These are phyloP conservation scores for Brachyhypopomus gauderio DNA, from an alignment of 2,113 vertebrate species.

Conservation along the genomic window DNA sequence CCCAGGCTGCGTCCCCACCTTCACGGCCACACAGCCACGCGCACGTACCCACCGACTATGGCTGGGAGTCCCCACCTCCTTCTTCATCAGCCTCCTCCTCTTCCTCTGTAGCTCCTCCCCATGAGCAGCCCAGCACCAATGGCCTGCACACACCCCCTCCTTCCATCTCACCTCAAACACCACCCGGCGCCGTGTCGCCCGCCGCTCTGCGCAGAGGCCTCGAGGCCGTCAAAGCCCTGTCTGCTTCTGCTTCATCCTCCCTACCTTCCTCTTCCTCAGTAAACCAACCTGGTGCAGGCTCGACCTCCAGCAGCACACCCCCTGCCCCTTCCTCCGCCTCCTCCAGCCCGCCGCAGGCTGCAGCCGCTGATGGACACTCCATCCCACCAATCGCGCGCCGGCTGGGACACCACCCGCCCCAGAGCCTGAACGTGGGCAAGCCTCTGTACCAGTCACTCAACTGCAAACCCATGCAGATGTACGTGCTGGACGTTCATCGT, in stretches of 20 bases:
- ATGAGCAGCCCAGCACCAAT: conserved; percentile 86
- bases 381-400: conserved; percentile 93
- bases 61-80: conserved; percentile 85
- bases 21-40: conserved; percentile 60
- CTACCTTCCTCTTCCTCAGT: conserved; percentile 59
- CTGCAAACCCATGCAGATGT: conserved; percentile 99
- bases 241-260: conserved; percentile 67
- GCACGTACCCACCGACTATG: conserved; percentile 76
- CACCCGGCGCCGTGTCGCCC: conserved; percentile 87
- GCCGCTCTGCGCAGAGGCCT: conserved; percentile 85
- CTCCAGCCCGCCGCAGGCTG: conserved; percentile 75
- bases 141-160: conserved; percentile 82
- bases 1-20: conserved; percentile 84
- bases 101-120: conserved; percentile 64
- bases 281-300: not conserved
- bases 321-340: conserved; percentile 73
- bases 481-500: conserved; percentile 90
- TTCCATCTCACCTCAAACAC: conserved; percentile 63
- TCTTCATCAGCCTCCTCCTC: conserved; percentile 37
- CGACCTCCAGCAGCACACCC: conserved; percentile 72
- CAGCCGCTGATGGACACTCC: conserved; percentile 82
- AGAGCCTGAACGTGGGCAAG: conserved; percentile 96
- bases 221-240: conserved; percentile 87
- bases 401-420: conserved; percentile 93
- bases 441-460: conserved; percentile 97